Percentiles rank a stretch among this genome's conserved stretches.
Evolutionary conservation across 2,797 vertebrate genomes (phyloP).

Genomic region (Peromyscus attwateri): DNA sequence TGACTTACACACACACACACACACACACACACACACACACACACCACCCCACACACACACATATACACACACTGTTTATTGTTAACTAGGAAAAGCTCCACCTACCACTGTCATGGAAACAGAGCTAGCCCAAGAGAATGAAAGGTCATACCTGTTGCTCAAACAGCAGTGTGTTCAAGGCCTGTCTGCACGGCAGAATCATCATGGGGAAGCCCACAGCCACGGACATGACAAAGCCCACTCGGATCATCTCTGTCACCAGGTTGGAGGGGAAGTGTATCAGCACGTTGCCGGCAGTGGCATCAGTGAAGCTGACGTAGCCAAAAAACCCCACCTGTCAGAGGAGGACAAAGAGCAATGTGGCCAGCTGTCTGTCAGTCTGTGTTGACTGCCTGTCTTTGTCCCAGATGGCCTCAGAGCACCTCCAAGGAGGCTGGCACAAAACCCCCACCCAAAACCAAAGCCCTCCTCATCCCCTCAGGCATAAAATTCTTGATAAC

Average conservation of each 20-base stretch:
- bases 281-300: slow-evolving; percentile 96
- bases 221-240: slow-evolving; percentile 99
- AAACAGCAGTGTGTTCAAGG: slow-evolving; percentile 97
- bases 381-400: background rate
- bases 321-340: slow-evolving; percentile 97
- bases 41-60: background rate
- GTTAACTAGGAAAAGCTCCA: background rate
- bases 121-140: background rate
- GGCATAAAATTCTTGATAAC: rapidly evolving
- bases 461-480: no score
- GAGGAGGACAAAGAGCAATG: background rate
- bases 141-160: slow-evolving; percentile 94
- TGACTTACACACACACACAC: background rate
- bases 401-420: background rate
- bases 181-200: slow-evolving; percentile 98
- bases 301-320: slow-evolving; percentile 97
- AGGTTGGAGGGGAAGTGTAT: slow-evolving; percentile 99
- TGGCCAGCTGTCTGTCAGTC: background rate
- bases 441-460: background rate
- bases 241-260: slow-evolving; percentile 97
- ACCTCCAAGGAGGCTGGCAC: background rate
- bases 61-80: background rate
- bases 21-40: background rate
- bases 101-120: background rate
- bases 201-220: slow-evolving; percentile 99